phyloP scores from a whole-genome alignment of 2,888 invertebrate species.

The Chrysodeixis includens region DNA sequence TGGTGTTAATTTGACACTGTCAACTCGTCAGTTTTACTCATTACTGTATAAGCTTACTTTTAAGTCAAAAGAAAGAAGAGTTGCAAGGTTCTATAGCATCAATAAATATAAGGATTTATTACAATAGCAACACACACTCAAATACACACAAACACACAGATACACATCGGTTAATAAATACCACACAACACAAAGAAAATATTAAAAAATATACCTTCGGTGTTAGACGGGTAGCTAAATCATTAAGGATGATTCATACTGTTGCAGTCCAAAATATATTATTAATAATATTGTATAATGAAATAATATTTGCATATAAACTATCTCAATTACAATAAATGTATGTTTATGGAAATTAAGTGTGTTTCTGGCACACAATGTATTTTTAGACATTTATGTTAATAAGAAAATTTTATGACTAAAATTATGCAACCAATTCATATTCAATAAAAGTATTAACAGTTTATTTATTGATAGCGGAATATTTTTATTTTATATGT shows the following conservation, averaged over 20 bases:
- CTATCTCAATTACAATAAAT: not conserved
- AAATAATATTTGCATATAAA: not conserved
- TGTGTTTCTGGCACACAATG: not conserved
- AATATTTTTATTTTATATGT: not conserved
- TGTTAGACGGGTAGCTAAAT: slow-evolving; percentile 39
- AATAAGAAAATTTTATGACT: too few relatives aligned
- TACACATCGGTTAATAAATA: slow-evolving; percentile 17
- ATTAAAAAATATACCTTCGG: slow-evolving; percentile 42
- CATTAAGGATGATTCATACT: slow-evolving; percentile 45
- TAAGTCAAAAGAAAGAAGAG: not conserved
- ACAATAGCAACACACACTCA: slow-evolving; percentile 34
- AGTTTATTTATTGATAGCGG: not conserved
- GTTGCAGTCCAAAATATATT: not conserved
- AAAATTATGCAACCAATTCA: too few relatives aligned
- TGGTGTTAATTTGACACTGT: too few relatives aligned
- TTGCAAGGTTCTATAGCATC: too few relatives aligned
- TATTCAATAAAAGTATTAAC: too few relatives aligned
- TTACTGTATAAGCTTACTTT: not conserved
- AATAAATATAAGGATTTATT: too few relatives aligned
- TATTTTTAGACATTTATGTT: not conserved
- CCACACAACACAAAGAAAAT: slow-evolving; percentile 47
- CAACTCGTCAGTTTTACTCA: too few relatives aligned
- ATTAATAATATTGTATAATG: not conserved
- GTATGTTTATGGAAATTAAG: not conserved
- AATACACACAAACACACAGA: slow-evolving; percentile 20